These are phyloP conservation scores for Pempheris klunzingeri DNA, from an alignment of 2,797 vertebrate genomes.

Conservation along the genomic window DNA sequence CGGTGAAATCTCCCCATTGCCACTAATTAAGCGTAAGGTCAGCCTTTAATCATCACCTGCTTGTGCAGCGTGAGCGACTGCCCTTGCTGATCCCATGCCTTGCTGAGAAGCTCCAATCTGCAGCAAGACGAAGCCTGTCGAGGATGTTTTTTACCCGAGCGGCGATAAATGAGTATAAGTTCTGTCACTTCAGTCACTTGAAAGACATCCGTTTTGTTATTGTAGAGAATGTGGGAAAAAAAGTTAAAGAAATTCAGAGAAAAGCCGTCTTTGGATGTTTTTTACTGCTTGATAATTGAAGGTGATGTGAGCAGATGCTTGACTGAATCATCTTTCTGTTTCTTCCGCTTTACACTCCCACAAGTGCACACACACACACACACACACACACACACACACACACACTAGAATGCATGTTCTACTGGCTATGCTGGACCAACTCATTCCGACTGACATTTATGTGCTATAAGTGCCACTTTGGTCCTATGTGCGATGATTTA, in stretches of 20 bases:
- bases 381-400: constrained; percentile 30
- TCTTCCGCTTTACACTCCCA: constrained; percentile 23
- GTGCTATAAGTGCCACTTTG: constrained; percentile 80
- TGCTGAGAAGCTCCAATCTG: constrained; percentile 44
- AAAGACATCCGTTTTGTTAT: constrained; percentile 31
- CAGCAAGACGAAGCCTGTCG: constrained; percentile 31
- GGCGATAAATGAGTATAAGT: constrained; percentile 41
- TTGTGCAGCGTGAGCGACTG: constrained; percentile 66
- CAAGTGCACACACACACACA: constrained; percentile 25
- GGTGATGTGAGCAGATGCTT: constrained; percentile 35
- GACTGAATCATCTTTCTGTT: constrained; percentile 42
- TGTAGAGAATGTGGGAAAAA: neutral
- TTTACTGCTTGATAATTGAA: constrained; percentile 37
- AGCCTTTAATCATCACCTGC: constrained; percentile 83
- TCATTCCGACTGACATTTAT: constrained; percentile 78
- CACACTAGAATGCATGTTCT: constrained; percentile 42
- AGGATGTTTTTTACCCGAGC: neutral
- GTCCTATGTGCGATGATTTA: constrained; percentile 77
- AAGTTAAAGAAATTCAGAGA: neutral
- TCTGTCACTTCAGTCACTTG: constrained; percentile 42
- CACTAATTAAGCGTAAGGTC: constrained; percentile 85
- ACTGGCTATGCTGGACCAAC: constrained; percentile 49
- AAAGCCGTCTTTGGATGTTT: constrained; percentile 28
- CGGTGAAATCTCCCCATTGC: constrained; percentile 75
- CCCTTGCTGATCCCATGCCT: constrained; percentile 50